phyloP scores from a whole-genome alignment of 35 echinoderm and acorn worm species.

The Amphiura filiformis region DNA sequence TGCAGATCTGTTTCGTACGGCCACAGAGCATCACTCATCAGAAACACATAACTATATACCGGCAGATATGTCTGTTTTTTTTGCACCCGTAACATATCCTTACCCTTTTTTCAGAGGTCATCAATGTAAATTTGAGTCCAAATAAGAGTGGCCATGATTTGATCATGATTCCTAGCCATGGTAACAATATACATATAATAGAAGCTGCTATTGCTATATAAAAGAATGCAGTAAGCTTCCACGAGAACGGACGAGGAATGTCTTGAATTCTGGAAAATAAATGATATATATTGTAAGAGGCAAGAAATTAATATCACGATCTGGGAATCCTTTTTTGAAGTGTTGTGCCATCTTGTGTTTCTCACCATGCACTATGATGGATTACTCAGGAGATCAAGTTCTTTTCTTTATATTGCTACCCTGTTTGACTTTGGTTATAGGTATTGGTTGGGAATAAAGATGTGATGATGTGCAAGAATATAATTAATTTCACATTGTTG shows the following conservation, averaged over 20 bases:
- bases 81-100: not conserved
- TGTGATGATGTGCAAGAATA: too few relatives aligned
- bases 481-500: too few relatives aligned
- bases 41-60: too few relatives aligned
- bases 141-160: constrained; percentile 59
- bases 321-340: not conserved
- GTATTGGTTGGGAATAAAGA: too few relatives aligned
- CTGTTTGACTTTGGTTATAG: too few relatives aligned
- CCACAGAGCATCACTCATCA: too few relatives aligned
- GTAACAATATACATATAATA: constrained; percentile 49
- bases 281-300: too few relatives aligned
- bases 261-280: not conserved
- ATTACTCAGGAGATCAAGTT: not conserved
- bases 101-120: constrained; percentile 65
- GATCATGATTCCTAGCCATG: constrained; percentile 64
- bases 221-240: constrained; percentile 65
- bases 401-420: too few relatives aligned
- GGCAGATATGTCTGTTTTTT: too few relatives aligned
- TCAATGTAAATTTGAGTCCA: constrained; percentile 63
- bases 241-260: not conserved
- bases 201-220: constrained; percentile 47
- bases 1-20: too few relatives aligned
- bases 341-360: not conserved
- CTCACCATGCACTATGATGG: not conserved
- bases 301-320: not conserved